These are phyloP conservation scores for Sipha maydis DNA, from an alignment of 2,888 invertebrate species.

Conservation along the genomic window DNA sequence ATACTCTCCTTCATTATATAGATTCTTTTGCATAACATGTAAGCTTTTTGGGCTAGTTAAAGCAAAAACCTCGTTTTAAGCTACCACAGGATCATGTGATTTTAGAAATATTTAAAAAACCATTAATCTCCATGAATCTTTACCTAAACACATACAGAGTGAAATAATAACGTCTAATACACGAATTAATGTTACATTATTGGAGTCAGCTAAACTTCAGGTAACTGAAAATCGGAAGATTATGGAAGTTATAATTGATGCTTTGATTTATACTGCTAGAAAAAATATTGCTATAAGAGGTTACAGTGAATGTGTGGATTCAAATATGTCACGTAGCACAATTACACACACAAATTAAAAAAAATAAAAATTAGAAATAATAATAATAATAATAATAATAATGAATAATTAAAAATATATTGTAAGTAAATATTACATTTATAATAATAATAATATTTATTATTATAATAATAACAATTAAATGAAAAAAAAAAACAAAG, in stretches of 20 bases:
- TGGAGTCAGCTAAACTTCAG: not conserved
- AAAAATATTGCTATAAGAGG: constrained; percentile 59
- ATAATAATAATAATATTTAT: no score
- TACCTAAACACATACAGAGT: not conserved
- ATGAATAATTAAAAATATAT: no score
- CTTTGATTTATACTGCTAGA: not conserved
- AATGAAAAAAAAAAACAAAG: no score
- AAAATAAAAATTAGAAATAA: no score
- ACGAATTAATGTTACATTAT: not conserved
- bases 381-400: no score
- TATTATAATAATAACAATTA: no score
- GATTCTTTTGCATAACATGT: not conserved
- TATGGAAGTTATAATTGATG: not conserved
- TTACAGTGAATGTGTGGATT: constrained; percentile 36
- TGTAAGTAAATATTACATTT: no score
- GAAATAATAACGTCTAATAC: not conserved
- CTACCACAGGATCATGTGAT: not conserved
- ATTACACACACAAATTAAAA: no score
- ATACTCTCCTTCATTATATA: not conserved
- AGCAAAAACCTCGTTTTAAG: not conserved
- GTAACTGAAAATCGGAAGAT: not conserved
- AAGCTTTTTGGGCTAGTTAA: constrained; percentile 13
- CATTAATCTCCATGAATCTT: not conserved
- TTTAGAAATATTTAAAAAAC: constrained; percentile 1
- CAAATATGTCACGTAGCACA: no score